Conservation (phyloP, 1,140 invertebrate genomes). For the Dendrolimus kikuchii region DNA sequence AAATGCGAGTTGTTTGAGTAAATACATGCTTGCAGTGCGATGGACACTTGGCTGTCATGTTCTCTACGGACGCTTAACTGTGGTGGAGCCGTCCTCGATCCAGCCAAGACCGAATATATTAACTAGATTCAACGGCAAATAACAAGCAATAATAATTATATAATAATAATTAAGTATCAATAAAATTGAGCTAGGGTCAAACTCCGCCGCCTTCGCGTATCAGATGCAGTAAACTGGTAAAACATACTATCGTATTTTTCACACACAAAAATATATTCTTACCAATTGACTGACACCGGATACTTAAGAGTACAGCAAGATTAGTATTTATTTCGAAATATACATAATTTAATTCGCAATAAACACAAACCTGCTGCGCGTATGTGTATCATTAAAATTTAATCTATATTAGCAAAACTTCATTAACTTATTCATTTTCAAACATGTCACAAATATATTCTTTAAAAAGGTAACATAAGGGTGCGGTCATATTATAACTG, state of each 20-base stretch:
- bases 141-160: conserved; percentile 59
- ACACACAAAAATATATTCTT: background rate
- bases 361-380: no score
- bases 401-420: no score
- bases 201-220: conserved; percentile 30
- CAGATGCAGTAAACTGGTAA: background rate
- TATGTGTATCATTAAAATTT: no score
- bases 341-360: no score
- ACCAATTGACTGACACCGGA: no score
- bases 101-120: conserved; percentile 22
- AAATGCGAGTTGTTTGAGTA: conserved; percentile 49
- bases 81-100: conserved; percentile 9
- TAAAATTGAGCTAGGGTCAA: conserved; percentile 67
- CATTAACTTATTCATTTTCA: no score
- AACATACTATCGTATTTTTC: background rate
- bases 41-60: conserved; percentile 10
- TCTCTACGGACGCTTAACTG: no score
- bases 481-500: no score
- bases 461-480: no score
- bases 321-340: no score
- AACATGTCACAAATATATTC: no score
- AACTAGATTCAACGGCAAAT: conserved; percentile 31
- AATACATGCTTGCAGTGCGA: conserved; percentile 16
- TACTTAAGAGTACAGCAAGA: no score
- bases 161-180: conserved; percentile 60